phyloP scores from a whole-genome alignment of 2,888 invertebrate species.

The Trissoscelio sp. region DNA sequence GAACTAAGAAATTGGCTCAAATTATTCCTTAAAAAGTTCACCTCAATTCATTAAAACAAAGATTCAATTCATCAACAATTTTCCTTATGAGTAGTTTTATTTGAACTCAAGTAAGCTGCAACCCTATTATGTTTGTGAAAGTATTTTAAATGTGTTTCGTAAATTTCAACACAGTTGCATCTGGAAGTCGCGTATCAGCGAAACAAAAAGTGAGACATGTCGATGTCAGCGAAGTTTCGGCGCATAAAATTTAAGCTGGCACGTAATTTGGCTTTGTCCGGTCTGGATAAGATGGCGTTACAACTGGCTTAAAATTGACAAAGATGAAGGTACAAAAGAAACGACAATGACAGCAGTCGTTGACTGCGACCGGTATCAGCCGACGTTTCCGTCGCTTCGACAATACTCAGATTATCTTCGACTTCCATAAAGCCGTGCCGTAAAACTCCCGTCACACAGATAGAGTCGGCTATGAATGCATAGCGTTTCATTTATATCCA shows the following conservation, averaged over 20 bases:
- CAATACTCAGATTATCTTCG: slow-evolving; percentile 76
- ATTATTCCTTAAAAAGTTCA: too few relatives aligned
- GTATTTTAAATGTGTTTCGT: too few relatives aligned
- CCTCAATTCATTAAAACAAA: too few relatives aligned
- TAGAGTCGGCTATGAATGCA: slow-evolving; percentile 9
- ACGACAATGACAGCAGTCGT: slow-evolving; percentile 69
- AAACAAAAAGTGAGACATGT: slow-evolving; percentile 8
- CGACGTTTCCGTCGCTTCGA: slow-evolving; percentile 61
- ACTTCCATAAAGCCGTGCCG: slow-evolving; percentile 72
- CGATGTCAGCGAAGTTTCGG: slow-evolving; percentile 16
- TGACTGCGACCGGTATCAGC: slow-evolving; percentile 70
- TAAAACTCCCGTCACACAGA: slow-evolving; percentile 67
- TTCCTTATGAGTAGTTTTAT: too few relatives aligned
- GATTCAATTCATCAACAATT: too few relatives aligned
- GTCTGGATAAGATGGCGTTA: slow-evolving; percentile 44
- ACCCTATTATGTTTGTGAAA: too few relatives aligned
- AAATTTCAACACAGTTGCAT: background rate
- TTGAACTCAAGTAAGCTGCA: too few relatives aligned
- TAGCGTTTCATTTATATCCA: slow-evolving; percentile 4
- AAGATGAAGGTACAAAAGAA: slow-evolving; percentile 67
- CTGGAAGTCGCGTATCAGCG: background rate
- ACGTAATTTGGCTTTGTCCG: slow-evolving; percentile 45
- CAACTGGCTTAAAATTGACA: slow-evolving; percentile 74
- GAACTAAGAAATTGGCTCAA: too few relatives aligned
- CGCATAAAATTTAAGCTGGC: slow-evolving; percentile 36